These are phyloP conservation scores for Acronicta alni DNA, from an alignment of 2,888 invertebrate genomes.

Conservation along the genomic window DNA sequence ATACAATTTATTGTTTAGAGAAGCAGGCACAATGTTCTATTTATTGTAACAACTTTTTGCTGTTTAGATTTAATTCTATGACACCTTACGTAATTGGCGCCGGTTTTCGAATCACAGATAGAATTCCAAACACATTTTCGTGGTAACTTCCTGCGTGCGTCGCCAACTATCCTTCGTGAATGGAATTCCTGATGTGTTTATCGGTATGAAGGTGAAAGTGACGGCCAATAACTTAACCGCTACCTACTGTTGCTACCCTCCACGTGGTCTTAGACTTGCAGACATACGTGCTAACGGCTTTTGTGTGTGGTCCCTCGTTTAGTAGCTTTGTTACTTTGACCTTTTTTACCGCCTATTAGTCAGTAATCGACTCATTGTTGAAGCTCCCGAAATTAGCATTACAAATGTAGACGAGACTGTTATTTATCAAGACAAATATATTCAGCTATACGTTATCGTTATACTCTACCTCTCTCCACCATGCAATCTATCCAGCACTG, in stretches of 20 bases:
- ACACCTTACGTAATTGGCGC: constrained; percentile 59
- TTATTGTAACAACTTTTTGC: constrained; percentile 10
- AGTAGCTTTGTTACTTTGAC: constrained; percentile 47
- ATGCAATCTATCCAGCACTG: constrained; percentile 89
- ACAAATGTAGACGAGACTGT: constrained; percentile 23
- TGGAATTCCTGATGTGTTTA: constrained; percentile 69
- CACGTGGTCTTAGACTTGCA: constrained; percentile 55
- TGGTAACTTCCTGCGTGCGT: constrained; percentile 67
- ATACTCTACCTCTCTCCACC: constrained; percentile 92
- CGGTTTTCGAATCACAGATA: constrained; percentile 63
- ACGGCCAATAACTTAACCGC: constrained; percentile 59
- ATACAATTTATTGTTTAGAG: constrained; percentile 6
- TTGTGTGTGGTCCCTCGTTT: constrained; percentile 62
- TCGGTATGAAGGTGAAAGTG: constrained; percentile 76
- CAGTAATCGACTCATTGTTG: constrained; percentile 48
- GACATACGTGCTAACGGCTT: constrained; percentile 61
- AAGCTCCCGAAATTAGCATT: constrained; percentile 40
- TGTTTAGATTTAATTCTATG: constrained; percentile 37
- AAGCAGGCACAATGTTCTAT: neutral
- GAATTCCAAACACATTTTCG: constrained; percentile 65
- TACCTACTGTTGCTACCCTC: constrained; percentile 53
- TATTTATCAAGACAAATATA: constrained; percentile 11
- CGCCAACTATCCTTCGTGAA: constrained; percentile 67
- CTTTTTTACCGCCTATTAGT: constrained; percentile 46
- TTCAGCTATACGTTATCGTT: constrained; percentile 10